phyloP scores from a whole-genome alignment of 2,113 vertebrate species.

The Mohoua ochrocephala region DNA sequence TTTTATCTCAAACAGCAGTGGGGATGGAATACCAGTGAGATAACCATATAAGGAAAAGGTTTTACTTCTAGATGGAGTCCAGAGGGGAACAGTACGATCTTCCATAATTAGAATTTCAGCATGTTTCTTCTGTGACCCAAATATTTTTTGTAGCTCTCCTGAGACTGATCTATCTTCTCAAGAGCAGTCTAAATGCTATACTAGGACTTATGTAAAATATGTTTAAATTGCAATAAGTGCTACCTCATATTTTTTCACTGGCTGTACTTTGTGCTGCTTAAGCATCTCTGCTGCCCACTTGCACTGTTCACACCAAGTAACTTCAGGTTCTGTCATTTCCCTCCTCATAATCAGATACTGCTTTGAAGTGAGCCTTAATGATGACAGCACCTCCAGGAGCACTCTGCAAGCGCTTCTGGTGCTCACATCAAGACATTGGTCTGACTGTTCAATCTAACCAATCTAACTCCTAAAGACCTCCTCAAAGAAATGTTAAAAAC shows the following conservation, averaged over 20 bases:
- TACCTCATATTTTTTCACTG: neutral
- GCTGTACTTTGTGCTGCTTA: neutral
- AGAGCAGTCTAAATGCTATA: neutral
- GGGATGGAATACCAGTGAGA: neutral
- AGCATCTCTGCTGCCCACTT: neutral
- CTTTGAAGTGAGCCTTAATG: neutral
- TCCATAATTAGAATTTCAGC: neutral
- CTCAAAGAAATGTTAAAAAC: neutral
- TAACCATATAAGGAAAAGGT: neutral
- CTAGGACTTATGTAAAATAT: neutral
- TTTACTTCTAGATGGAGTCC: neutral
- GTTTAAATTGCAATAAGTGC: neutral
- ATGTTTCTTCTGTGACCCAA: neutral
- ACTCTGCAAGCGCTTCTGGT: neutral
- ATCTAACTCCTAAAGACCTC: neutral
- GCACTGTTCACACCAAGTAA: neutral
- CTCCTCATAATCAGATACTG: neutral
- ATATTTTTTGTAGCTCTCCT: neutral
- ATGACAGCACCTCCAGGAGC: neutral
- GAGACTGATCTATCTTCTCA: neutral
- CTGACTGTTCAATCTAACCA: neutral
- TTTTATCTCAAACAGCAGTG: neutral
- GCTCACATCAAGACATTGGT: accelerated
- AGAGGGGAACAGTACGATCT: neutral
- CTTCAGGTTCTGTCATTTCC: neutral